Evolutionary conservation across 2,797 vertebrate genomes (phyloP).

Genomic region (Heterohyrax brucei): DNA sequence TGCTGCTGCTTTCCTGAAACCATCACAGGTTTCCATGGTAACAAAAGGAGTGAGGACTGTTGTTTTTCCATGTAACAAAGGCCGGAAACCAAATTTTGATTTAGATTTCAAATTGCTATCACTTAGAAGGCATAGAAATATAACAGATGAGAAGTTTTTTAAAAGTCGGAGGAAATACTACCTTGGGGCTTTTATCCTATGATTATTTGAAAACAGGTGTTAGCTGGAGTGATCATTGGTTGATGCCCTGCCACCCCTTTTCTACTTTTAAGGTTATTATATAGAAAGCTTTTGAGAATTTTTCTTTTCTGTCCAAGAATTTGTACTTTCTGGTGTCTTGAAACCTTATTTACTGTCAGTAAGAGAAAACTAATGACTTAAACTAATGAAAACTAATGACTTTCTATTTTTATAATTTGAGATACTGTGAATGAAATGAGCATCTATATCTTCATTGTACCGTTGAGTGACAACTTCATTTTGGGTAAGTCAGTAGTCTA

Average conservation of each 20-base stretch:
- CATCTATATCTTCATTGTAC: conserved; percentile 31
- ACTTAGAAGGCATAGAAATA: background rate
- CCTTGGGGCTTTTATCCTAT: background rate
- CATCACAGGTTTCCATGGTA: background rate
- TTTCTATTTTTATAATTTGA: conserved; percentile 13
- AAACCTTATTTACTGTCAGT: conserved; percentile 38
- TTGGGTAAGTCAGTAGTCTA: background rate
- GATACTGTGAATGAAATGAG: background rate
- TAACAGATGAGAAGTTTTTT: background rate
- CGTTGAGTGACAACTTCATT: conserved; percentile 33
- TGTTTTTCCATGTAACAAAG: background rate
- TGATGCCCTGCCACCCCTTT: background rate
- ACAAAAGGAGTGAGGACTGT: background rate
- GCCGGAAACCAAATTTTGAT: background rate
- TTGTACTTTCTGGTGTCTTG: conserved; percentile 47
- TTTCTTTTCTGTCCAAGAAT: conserved; percentile 39
- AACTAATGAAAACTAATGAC: conserved; percentile 55
- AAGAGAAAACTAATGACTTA: conserved; percentile 30
- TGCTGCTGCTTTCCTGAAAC: background rate
- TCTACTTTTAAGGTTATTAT: background rate
- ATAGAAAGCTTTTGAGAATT: conserved; percentile 53
- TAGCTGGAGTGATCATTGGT: background rate
- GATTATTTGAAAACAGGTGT: conserved; percentile 47
- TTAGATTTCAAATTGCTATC: conserved; percentile 51
- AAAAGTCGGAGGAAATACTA: conserved; percentile 34